A percentile compares a stretch with the other conserved stretches of the same genome.
Evolutionary conservation across 1,140 invertebrate genomes (phyloP).

Genomic region (Zelostemma sp.): DNA sequence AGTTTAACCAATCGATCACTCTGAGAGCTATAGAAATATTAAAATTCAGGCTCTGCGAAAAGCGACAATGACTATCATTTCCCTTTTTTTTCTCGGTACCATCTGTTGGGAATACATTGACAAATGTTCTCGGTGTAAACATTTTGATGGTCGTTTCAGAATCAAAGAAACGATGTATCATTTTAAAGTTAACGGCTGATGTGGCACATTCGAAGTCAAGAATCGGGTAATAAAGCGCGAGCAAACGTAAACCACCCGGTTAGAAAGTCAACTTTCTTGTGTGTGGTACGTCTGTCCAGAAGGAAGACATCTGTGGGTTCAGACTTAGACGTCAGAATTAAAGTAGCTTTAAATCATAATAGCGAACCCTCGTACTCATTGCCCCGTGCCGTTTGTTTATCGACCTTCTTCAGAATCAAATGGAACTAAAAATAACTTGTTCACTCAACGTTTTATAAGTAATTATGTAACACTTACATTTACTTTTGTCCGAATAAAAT

Average conservation of each 20-base stretch:
- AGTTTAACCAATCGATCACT: no score
- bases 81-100: no score
- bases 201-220: conserved; percentile 10
- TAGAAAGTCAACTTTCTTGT: conserved; percentile 4
- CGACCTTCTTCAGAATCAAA: no score
- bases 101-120: background rate
- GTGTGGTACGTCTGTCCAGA: conserved; percentile 5
- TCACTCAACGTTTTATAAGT: no score
- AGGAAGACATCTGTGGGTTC: conserved; percentile 13
- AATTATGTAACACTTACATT: no score
- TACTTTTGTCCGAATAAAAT: no score
- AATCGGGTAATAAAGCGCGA: conserved; percentile 10
- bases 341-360: conserved; percentile 10
- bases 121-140: background rate
- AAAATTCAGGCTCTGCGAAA: no score
- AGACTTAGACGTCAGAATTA: background rate
- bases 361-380: conserved; percentile 20
- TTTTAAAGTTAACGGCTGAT: background rate
- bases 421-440: no score
- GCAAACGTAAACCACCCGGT: conserved; percentile 10
- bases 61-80: no score
- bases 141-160: no score
- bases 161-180: background rate
- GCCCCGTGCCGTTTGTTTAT: conserved; percentile 27
- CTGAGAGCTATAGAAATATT: no score